phyloP scores from a whole-genome alignment of 2,888 invertebrate species.

The Chloroclystis v-ata region DNA sequence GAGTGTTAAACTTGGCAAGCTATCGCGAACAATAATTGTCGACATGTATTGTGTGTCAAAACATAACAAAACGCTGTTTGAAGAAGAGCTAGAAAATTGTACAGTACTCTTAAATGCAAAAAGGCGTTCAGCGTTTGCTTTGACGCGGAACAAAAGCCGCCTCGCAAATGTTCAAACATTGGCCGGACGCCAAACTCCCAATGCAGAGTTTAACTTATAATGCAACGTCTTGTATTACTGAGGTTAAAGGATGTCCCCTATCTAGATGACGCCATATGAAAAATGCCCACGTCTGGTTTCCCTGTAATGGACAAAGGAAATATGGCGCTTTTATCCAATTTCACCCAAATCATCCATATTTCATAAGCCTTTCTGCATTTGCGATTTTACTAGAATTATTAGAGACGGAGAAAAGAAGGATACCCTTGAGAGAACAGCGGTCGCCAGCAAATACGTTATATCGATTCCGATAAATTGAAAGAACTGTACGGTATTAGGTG shows the following conservation, averaged over 20 bases:
- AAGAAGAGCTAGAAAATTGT: conserved; percentile 44
- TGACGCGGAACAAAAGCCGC: conserved; percentile 45
- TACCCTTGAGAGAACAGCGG: conserved; percentile 23
- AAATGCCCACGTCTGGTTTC: conserved; percentile 2
- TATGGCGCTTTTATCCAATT: conserved; percentile 18
- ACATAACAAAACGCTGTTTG: conserved; percentile 37
- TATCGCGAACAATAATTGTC: conserved; percentile 18
- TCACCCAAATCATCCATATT: conserved; percentile 28
- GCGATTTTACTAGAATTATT: conserved; percentile 14
- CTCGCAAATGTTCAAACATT: conserved; percentile 51
- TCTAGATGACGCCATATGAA: conserved; percentile 30
- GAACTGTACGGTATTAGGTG: conserved; percentile 11
- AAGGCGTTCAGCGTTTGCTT: conserved; percentile 54
- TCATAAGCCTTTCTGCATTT: conserved; percentile 24
- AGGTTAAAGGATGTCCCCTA: conserved; percentile 31
- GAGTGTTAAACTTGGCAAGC: conserved; percentile 8
- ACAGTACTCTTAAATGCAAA: conserved; percentile 45
- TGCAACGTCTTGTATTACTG: conserved; percentile 39
- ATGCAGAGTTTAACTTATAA: conserved; percentile 43
- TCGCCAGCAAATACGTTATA: conserved; percentile 23
- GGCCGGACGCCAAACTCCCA: conserved; percentile 48
- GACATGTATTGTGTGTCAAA: conserved; percentile 29
- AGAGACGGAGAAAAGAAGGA: conserved; percentile 18
- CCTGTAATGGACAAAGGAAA: conserved; percentile 11
- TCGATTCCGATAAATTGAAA: conserved; percentile 23